Conservation (phyloP, 2,797 vertebrate genomes). For the Hirundo rustica region DNA sequence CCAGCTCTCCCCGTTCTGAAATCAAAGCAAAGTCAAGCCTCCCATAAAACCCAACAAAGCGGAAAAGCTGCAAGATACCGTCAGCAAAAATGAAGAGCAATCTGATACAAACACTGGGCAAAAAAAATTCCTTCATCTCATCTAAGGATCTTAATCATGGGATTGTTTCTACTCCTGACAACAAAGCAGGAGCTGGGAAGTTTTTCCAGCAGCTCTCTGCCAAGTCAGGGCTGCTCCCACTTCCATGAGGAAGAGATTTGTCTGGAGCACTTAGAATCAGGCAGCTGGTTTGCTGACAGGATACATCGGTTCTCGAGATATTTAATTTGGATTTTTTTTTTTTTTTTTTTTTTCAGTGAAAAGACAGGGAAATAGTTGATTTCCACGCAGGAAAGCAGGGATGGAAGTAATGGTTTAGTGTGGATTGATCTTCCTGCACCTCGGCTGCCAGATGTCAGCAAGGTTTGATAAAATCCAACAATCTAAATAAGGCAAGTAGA, state of each 20-base stretch:
- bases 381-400: not conserved
- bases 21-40: not conserved
- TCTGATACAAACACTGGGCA: not conserved
- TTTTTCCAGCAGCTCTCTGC: not conserved
- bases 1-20: not conserved
- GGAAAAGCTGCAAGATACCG: not conserved
- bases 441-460: not conserved
- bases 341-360: not conserved
- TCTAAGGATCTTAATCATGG: not conserved
- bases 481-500: fast-evolving
- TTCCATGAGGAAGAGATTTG: not conserved
- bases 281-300: not conserved
- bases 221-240: not conserved
- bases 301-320: not conserved
- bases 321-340: not conserved
- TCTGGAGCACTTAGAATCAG: not conserved
- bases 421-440: fast-evolving
- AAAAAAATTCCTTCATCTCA: not conserved
- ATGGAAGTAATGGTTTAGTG: fast-evolving
- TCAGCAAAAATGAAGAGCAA: not conserved
- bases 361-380: not conserved
- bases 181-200: not conserved
- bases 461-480: not conserved
- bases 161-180: not conserved
- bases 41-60: not conserved